phyloP scores from a whole-genome alignment of 2,113 vertebrate genomes.

The Carassius carassius region DNA sequence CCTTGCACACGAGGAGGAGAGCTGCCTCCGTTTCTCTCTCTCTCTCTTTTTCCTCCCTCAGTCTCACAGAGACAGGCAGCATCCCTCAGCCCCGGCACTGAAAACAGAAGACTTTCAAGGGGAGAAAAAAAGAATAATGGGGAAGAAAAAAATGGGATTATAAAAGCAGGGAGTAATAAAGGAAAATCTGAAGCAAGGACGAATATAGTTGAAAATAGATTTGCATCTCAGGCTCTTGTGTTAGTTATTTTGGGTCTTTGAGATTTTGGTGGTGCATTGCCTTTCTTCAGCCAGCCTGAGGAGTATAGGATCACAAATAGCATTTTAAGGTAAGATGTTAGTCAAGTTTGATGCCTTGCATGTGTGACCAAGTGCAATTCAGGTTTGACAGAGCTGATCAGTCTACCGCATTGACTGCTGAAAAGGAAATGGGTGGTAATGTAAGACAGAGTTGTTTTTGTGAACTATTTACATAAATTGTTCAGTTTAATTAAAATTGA shows the following conservation, averaged over 20 bases:
- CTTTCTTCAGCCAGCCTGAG: conserved; percentile 62
- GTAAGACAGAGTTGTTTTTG: conserved; percentile 10
- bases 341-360: background rate
- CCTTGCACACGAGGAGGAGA: conserved; percentile 38
- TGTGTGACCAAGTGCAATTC: conserved; percentile 16
- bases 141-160: conserved; percentile 23
- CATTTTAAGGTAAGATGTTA: conserved; percentile 73
- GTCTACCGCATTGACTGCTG: background rate
- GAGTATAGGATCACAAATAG: conserved; percentile 66
- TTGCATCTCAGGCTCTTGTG: conserved; percentile 20
- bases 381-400: conserved; percentile 27
- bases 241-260: background rate
- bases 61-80: conserved; percentile 36
- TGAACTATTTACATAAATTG: background rate
- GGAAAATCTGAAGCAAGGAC: conserved; percentile 58
- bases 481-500: background rate
- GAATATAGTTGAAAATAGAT: conserved; percentile 45
- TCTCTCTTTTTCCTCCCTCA: conserved; percentile 50
- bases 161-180: conserved; percentile 14
- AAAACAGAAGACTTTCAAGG: conserved; percentile 6
- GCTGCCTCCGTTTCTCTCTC: conserved; percentile 33
- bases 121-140: background rate
- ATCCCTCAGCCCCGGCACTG: conserved; percentile 22
- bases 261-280: conserved; percentile 38
- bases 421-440: background rate